Conservation (phyloP, 2,888 invertebrate species). For the Phengaris arion region DNA sequence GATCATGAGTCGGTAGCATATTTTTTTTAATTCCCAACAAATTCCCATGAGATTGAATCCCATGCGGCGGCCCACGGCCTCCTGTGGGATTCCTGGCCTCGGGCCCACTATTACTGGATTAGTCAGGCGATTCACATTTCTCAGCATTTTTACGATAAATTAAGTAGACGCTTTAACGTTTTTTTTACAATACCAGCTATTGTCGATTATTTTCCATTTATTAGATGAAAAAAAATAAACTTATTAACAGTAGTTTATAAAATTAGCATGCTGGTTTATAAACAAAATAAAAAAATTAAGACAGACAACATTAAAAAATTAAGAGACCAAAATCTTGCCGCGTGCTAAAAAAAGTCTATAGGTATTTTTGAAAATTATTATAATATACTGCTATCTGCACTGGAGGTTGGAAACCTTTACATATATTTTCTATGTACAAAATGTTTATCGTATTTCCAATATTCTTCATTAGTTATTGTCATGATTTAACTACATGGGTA, state of each 20-base stretch:
- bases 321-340: too few relatives aligned
- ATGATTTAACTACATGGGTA: constrained; percentile 26
- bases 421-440: neutral
- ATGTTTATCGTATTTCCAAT: neutral
- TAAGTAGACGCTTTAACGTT: neutral
- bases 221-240: too few relatives aligned
- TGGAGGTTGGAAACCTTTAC: too few relatives aligned
- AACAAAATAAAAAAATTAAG: too few relatives aligned
- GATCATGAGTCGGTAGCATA: neutral
- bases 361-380: too few relatives aligned
- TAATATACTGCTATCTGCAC: too few relatives aligned
- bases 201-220: too few relatives aligned
- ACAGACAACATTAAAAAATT: too few relatives aligned
- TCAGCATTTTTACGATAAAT: neutral
- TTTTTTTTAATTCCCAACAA: constrained; percentile 63
- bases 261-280: too few relatives aligned
- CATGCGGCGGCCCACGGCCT: constrained; percentile 59
- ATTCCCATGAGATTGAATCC: constrained; percentile 79
- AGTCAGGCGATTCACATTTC: constrained; percentile 31
- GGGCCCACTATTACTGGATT: constrained; percentile 44
- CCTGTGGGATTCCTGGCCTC: constrained; percentile 63
- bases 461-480: constrained; percentile 28
- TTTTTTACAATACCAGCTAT: too few relatives aligned
- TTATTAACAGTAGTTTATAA: too few relatives aligned
- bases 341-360: too few relatives aligned